Evolutionary conservation across 2,797 vertebrate species (phyloP).

Genomic region (Halcyon badia): DNA sequence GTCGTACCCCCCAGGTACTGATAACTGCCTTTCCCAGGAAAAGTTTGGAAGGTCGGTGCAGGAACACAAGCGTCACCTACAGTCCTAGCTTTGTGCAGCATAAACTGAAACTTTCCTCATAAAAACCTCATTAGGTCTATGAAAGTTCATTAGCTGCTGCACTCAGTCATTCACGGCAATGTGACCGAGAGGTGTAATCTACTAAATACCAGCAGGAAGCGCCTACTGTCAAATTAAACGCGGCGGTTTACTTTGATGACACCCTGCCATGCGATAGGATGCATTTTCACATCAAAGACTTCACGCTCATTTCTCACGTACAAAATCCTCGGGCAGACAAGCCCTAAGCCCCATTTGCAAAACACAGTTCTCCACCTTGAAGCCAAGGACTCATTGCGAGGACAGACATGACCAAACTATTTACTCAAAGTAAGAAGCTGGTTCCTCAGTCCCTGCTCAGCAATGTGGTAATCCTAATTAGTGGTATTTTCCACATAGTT

Average conservation of each 20-base stretch:
- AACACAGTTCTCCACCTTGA: not conserved
- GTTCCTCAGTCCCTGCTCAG: not conserved
- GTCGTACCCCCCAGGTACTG: not conserved
- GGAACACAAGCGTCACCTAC: too few relatives aligned
- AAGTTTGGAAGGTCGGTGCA: not conserved
- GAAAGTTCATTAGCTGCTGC: not conserved
- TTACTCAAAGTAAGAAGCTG: not conserved
- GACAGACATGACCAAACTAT: not conserved
- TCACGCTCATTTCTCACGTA: accelerated
- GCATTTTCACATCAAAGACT: not conserved
- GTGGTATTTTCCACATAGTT: not conserved
- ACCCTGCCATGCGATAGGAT: accelerated
- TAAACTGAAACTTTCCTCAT: not conserved
- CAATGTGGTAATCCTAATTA: not conserved
- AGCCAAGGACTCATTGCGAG: not conserved
- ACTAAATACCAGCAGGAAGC: not conserved
- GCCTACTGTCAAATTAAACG: not conserved
- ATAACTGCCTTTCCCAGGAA: not conserved
- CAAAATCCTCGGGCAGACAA: accelerated
- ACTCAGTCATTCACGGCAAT: not conserved
- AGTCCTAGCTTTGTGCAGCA: not conserved
- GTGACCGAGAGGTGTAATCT: not conserved
- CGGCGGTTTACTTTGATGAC: accelerated
- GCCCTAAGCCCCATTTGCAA: not conserved
- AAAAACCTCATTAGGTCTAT: not conserved